Percentiles rank a stretch among this genome's conserved stretches.
Conservation (phyloP, 1,140 invertebrate genomes). For the Tachypleus tridentatus region DNA sequence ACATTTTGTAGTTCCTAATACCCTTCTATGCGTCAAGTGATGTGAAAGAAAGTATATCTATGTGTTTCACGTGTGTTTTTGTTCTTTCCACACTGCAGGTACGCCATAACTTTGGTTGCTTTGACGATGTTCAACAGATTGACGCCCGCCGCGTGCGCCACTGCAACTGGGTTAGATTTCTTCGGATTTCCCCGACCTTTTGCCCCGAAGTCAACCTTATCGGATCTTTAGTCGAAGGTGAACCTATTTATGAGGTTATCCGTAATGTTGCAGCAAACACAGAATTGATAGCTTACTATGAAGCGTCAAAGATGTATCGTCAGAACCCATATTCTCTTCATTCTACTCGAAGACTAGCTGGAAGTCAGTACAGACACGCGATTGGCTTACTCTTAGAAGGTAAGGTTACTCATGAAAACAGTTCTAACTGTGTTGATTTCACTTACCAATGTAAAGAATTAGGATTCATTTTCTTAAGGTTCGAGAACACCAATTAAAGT, state of each 20-base stretch:
- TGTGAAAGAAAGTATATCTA: too few species aligned
- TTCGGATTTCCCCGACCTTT: slow-evolving; percentile 60
- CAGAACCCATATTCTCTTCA: not conserved
- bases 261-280: slow-evolving; percentile 68
- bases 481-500: too few species aligned
- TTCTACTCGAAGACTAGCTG: slow-evolving; percentile 10
- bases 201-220: slow-evolving; percentile 75
- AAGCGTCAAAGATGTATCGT: slow-evolving; percentile 3
- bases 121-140: slow-evolving; percentile 66
- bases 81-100: slow-evolving; percentile 42
- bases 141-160: slow-evolving; percentile 63
- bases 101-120: slow-evolving; percentile 72
- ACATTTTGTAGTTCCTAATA: too few species aligned
- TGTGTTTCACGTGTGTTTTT: too few species aligned
- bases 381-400: slow-evolving; percentile 23
- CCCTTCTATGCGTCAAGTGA: too few species aligned
- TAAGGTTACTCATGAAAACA: slow-evolving; percentile 3
- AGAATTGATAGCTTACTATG: slow-evolving; percentile 73
- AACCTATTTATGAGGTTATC: slow-evolving; percentile 78
- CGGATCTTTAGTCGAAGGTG: slow-evolving; percentile 36
- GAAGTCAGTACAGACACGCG: slow-evolving; percentile 19
- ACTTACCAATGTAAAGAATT: too few species aligned
- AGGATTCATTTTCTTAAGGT: too few species aligned
- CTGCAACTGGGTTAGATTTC: slow-evolving; percentile 89
- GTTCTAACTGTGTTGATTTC: too few species aligned